Conservation (phyloP, 2,888 invertebrate species). For the Drosophila anceps region DNA sequence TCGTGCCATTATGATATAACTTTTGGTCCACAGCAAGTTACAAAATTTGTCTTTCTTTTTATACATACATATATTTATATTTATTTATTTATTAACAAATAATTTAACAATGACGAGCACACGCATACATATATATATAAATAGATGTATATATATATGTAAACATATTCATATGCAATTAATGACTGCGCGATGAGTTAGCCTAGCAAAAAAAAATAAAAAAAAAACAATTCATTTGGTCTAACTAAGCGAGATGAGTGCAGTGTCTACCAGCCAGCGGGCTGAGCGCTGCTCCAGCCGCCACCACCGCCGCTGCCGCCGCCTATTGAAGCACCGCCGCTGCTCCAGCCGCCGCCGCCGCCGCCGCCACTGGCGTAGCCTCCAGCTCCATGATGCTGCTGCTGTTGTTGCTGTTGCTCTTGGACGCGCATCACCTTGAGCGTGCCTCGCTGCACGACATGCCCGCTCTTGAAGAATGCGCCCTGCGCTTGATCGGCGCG, state of each 20-base stretch:
- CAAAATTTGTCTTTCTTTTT: conserved; percentile 28
- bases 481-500: conserved; percentile 67
- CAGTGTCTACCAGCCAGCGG: conserved; percentile 56
- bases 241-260: conserved; percentile 58
- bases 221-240: conserved; percentile 70
- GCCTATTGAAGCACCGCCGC: conserved; percentile 9
- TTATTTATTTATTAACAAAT: conserved; percentile 53
- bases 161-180: not conserved
- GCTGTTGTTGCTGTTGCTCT: conserved; percentile 58
- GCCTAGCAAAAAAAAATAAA: conserved; percentile 70
- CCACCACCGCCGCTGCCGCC: conserved; percentile 21
- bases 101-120: conserved; percentile 54
- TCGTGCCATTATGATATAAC: conserved; percentile 44
- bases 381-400: conserved; percentile 18
- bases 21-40: conserved; percentile 40
- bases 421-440: conserved; percentile 72
- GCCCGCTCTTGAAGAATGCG: conserved; percentile 73
- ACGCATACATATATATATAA: not conserved
- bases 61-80: conserved; percentile 20
- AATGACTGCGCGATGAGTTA: conserved; percentile 60
- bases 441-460: conserved; percentile 76
- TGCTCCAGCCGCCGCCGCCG: conserved; percentile 31
- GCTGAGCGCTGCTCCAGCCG: conserved; percentile 37
- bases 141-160: not conserved
- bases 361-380: conserved; percentile 13